These are phyloP conservation scores for Mimas tiliae DNA, from an alignment of 2,888 invertebrate genomes.

Conservation along the genomic window DNA sequence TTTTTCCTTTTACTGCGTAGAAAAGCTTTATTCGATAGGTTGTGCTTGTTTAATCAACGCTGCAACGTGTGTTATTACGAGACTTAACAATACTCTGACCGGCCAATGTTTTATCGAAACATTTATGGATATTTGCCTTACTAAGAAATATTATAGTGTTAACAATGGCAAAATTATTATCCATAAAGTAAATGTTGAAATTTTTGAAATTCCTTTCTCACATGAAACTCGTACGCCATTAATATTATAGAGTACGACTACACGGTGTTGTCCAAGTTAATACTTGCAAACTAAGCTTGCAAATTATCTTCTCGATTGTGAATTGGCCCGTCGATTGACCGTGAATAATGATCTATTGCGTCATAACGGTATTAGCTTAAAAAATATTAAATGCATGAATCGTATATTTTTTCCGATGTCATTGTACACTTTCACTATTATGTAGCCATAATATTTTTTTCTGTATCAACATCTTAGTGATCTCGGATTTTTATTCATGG, in stretches of 20 bases:
- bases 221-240: neutral
- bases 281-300: constrained; percentile 29
- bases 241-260: neutral
- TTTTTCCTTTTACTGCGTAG: constrained; percentile 8
- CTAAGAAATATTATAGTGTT: constrained; percentile 9
- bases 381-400: neutral
- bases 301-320: constrained; percentile 31
- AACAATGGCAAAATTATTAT: neutral
- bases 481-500: neutral
- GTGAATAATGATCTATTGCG: constrained; percentile 35
- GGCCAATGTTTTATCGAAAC: neutral
- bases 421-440: neutral
- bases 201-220: neutral
- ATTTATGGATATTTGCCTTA: neutral
- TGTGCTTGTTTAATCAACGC: neutral
- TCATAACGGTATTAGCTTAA: constrained; percentile 32
- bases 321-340: constrained; percentile 44
- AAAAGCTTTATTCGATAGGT: constrained; percentile 13
- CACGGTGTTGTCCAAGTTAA: constrained; percentile 1
- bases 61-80: constrained; percentile 15
- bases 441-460: neutral
- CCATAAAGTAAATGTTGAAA: constrained; percentile 8
- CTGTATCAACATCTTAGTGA: neutral
- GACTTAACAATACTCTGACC: neutral
- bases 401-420: neutral